Conservation (phyloP, 2,797 vertebrate genomes). For the Sebastiscus tertius region DNA sequence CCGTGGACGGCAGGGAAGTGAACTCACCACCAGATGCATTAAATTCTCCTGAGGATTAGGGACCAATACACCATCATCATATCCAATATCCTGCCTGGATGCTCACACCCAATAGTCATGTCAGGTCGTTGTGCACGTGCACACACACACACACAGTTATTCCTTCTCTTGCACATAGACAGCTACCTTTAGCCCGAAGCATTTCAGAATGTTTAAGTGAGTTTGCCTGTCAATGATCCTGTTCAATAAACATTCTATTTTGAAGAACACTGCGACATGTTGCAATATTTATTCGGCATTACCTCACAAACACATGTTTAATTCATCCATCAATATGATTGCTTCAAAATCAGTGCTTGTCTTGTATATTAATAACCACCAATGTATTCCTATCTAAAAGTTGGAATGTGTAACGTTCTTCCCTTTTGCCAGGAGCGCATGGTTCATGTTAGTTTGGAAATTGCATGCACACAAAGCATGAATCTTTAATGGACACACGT, state of each 20-base stretch:
- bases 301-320: constrained; percentile 23
- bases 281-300: constrained; percentile 4
- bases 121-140: background rate
- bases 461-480: background rate
- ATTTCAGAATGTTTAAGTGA: constrained; percentile 12
- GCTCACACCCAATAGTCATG: constrained; percentile 27
- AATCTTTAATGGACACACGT: background rate
- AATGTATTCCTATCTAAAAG: background rate
- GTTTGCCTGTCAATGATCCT: constrained; percentile 5
- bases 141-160: background rate
- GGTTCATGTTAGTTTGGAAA: background rate
- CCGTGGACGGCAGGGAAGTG: constrained; percentile 14
- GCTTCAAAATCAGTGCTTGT: background rate
- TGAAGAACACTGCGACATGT: background rate
- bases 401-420: background rate
- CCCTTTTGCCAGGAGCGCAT: background rate
- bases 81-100: constrained; percentile 63
- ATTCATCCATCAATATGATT: background rate
- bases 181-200: background rate
- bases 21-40: constrained; percentile 41
- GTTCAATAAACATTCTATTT: constrained; percentile 8
- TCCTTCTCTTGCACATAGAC: background rate
- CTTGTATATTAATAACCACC: background rate
- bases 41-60: constrained; percentile 41
- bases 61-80: constrained; percentile 57